Base-by-base conservation (phyloP, 2,888 invertebrate species). In the Plutella xylostella region DNA sequence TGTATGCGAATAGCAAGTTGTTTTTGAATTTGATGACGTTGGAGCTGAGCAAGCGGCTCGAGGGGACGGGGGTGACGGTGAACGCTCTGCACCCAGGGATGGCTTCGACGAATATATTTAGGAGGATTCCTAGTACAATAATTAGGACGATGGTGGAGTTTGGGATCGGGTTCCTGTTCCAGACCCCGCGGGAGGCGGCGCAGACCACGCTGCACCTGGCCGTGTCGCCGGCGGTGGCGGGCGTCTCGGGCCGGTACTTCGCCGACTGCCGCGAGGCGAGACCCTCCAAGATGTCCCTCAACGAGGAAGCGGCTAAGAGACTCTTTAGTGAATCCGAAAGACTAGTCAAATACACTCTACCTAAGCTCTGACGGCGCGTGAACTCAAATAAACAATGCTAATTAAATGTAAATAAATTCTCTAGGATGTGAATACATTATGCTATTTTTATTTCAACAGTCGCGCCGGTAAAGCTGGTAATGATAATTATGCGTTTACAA, bases 61-160 rank as follows among this genome's bases (percentile, higher is more conserved):
- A 86, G 68, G 88, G 87, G 67, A 69, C 68, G 1, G 87, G 87
- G 31, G 89, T 92, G 0, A 90, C 89, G 1, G 89, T 87, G 2
- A 91, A 92, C 61, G 84, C 88, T 22, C 73, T 91, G 25, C 89
- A 92, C 68, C 92, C 92, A 12, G 92, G 92, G 15, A 69, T 90
- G 31, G 88, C 89, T 3, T 83, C 86, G 38, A 91, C 91, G 3
- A 87, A 89, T 48, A 66, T 90, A 45, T 85, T 86, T 48, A 85
- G 90, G 46, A 86, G 91, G 57, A 86, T 90, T 73, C 78, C 85
- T 11, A 70, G 52, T 53, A 52, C 60, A 42, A 45, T 72, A 42
- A 73, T 80, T 45, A 69, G 72, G 41, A 60, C 54, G 42, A 39
- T 70, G 11, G 51, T 77, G 18, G 60, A 64, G 30, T 61, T 58